Conservation (phyloP, 2,797 vertebrate genomes). For the Kryptopterus vitreolus region DNA sequence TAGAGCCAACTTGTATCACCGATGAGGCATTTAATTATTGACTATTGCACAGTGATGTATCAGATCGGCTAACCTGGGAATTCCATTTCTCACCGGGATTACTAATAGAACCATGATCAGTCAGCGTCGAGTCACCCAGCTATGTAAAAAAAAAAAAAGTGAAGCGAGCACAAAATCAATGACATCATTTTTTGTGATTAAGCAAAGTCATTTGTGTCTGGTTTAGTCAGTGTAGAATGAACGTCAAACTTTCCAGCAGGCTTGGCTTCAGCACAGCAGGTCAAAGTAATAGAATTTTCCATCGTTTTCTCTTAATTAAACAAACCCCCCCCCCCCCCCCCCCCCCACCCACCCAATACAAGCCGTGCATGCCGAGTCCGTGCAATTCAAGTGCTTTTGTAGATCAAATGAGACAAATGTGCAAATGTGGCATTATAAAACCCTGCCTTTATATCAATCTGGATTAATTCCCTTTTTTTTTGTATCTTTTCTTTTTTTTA, state of each 20-base stretch:
- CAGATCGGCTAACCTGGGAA: constrained; percentile 8
- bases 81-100: constrained; percentile 33
- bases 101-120: constrained; percentile 40
- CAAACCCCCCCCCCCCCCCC: too few relatives aligned
- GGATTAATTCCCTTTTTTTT: too few relatives aligned
- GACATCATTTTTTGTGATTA: constrained; percentile 40
- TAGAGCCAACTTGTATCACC: constrained; percentile 4
- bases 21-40: constrained; percentile 21
- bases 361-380: background rate
- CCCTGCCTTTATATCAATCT: too few relatives aligned
- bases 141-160: constrained; percentile 8
- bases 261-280: background rate
- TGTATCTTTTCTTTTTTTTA: too few relatives aligned
- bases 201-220: constrained; percentile 36
- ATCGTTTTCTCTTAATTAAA: constrained; percentile 7
- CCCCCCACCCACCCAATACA: background rate
- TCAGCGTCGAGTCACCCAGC: constrained; percentile 10
- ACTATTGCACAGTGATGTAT: constrained; percentile 37
- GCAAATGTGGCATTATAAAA: too few relatives aligned
- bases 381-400: constrained; percentile 1
- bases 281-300: background rate
- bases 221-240: background rate
- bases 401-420: background rate
- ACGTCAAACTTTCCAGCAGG: constrained; percentile 6
- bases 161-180: constrained; percentile 42